A percentile compares a stretch with the other conserved stretches of the same genome.
Evolutionary conservation across 2,888 invertebrate genomes (phyloP).

Genomic region (Ochropleura plecta): DNA sequence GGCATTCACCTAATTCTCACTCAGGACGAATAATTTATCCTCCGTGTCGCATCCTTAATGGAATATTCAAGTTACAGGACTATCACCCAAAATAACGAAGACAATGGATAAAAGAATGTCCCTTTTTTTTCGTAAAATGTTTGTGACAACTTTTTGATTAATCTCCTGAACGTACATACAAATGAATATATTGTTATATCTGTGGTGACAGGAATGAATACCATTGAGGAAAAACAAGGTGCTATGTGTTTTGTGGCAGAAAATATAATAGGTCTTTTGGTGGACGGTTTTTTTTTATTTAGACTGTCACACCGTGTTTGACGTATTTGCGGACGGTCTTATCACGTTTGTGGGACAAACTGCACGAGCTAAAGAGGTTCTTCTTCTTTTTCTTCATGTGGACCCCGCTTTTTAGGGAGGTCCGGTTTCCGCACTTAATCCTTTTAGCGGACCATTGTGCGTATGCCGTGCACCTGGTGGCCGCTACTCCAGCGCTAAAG

Average conservation of each 20-base stretch:
- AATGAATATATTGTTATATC: conserved; percentile 68
- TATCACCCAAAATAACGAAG: conserved; percentile 65
- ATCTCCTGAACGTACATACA: conserved; percentile 61
- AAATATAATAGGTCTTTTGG: background rate
- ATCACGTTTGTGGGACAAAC: background rate
- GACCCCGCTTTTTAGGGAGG: too few species aligned
- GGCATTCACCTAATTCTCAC: conserved; percentile 72
- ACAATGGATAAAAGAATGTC: conserved; percentile 67
- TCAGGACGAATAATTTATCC: conserved; percentile 73
- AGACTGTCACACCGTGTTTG: background rate
- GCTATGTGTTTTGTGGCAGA: conserved; percentile 22
- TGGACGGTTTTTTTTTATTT: background rate
- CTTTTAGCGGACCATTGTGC: too few species aligned
- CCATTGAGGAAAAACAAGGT: conserved; percentile 42
- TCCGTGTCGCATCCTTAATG: conserved; percentile 74
- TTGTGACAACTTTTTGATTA: conserved; percentile 70
- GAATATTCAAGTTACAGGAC: conserved; percentile 74
- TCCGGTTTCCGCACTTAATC: too few species aligned
- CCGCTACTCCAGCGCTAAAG: too few species aligned
- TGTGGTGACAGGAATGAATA: conserved; percentile 57
- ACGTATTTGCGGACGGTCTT: background rate
- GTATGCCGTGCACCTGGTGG: too few species aligned
- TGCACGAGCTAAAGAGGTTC: rapidly evolving
- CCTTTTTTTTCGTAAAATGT: conserved; percentile 61
- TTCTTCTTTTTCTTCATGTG: too few species aligned